phyloP scores from a whole-genome alignment of 2,797 vertebrate genomes.

The Cephalopachus bancanus region DNA sequence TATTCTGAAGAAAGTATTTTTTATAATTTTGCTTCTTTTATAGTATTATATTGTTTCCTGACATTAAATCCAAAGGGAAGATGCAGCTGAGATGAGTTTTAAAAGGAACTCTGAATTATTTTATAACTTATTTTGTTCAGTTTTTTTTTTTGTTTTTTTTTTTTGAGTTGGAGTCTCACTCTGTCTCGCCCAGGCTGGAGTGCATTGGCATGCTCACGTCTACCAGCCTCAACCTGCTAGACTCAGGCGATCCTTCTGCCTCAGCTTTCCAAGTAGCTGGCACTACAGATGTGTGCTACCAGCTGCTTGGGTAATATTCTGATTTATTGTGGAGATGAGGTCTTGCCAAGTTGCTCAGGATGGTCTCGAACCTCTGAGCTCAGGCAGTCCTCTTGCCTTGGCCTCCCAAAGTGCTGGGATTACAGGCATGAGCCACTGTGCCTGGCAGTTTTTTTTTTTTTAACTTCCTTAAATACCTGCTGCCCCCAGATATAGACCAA shows the following conservation, averaged over 20 bases:
- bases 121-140: not conserved
- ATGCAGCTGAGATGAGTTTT: constrained; percentile 29
- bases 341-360: not conserved
- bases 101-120: constrained; percentile 51
- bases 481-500: not conserved
- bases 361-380: not conserved
- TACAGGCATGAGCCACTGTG: not conserved
- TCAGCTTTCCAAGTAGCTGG: not conserved
- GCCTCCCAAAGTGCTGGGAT: not conserved
- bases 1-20: constrained; percentile 53
- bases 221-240: not conserved
- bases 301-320: not conserved
- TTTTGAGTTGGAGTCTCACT: not conserved
- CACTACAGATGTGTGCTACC: not conserved
- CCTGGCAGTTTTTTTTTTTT: not conserved
- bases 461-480: constrained; percentile 35
- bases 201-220: not conserved
- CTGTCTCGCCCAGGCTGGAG: not conserved
- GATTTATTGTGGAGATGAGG: not conserved
- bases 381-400: not conserved
- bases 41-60: not conserved
- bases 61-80: constrained; percentile 52
- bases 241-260: not conserved
- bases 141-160: not conserved
- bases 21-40: not conserved